Base-by-base conservation (phyloP, 1,140 invertebrate species). In the Drosophila sturtevanti region DNA sequence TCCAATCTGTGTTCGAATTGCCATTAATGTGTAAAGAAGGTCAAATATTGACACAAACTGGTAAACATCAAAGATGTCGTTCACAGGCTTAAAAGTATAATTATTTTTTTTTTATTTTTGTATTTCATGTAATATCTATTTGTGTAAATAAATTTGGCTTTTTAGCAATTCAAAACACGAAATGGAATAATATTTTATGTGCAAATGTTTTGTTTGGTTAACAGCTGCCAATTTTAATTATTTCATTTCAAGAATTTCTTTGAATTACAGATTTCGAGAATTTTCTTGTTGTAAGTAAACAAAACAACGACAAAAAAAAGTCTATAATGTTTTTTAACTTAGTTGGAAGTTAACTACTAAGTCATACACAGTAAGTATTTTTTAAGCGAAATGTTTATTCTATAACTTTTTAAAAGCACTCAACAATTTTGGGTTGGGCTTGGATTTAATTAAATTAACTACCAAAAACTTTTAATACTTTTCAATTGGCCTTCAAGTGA, bases 1-100 rank as follows among this genome's bases (percentile, higher is more conserved):
- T 75, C 2, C 56, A 76, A 18, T 68, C 48, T 22, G 38, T 79
- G 1, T 76, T 72, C 4, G 22, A 22, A 7, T 1, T 24, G 24
- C 60, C 56, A 1, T n/a, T 14, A n/a, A 24, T 22, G 1, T 79
- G 76, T n/a, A 35, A 1, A 9, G 10, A 55, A 0, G 72, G 72
- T 11, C 56, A 24, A 21, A 52, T 44, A 22, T 16, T 62, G n/a
- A 21, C 24, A 0, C 9, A 44, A 9, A 10, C 4, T 18, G 59
- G 66, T 7, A n/a, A 38, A 2, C 24, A 24, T 16, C 64, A 56
- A 9, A 64, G 55, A n/a, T 79, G 77, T n/a, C 73, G 58, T 0
- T 22, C 58, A n/a, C 22, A 12, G 5, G 68, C 62, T 0, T 77
- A 72, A 48, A 38, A 31, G 5, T 6, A 31, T 6, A 31, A 1